A percentile compares a stretch with the other conserved stretches of the same genome.
phyloP scores from a whole-genome alignment of 2,113 vertebrate genomes.

The Fukomys damarensis region DNA sequence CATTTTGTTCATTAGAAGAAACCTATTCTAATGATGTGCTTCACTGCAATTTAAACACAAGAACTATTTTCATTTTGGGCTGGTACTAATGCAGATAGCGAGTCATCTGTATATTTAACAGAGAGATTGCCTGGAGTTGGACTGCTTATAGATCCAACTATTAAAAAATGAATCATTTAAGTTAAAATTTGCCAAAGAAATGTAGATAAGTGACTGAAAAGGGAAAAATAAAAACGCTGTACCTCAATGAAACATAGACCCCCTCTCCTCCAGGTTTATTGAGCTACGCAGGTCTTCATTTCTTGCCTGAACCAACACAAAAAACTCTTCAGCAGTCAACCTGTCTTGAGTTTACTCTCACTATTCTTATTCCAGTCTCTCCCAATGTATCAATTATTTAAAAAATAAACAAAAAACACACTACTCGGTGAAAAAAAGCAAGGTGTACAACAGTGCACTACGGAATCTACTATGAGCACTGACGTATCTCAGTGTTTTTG shows the following conservation, averaged over 20 bases:
- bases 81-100: too few relatives aligned
- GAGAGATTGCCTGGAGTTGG: too few relatives aligned
- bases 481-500: not conserved
- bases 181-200: conserved; percentile 16
- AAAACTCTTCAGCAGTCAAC: not conserved
- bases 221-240: not conserved
- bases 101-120: too few relatives aligned
- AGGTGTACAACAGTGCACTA: too few relatives aligned
- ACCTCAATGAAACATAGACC: not conserved
- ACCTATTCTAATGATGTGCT: too few relatives aligned
- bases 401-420: not conserved
- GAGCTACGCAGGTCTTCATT: not conserved
- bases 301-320: not conserved
- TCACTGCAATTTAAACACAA: too few relatives aligned
- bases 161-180: not conserved
- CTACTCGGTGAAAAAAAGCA: too few relatives aligned
- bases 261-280: not conserved
- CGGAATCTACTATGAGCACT: too few relatives aligned
- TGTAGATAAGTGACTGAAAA: too few relatives aligned
- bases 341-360: not conserved
- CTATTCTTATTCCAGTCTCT: not conserved
- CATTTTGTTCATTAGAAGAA: too few relatives aligned
- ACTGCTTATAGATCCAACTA: too few relatives aligned
- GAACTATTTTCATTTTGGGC: too few relatives aligned
- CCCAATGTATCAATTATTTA: not conserved